Evolutionary conservation across 2,888 invertebrate species (phyloP), one percentile per base, ranked within the genome.

Genomic region (Andrena fulva): DNA sequence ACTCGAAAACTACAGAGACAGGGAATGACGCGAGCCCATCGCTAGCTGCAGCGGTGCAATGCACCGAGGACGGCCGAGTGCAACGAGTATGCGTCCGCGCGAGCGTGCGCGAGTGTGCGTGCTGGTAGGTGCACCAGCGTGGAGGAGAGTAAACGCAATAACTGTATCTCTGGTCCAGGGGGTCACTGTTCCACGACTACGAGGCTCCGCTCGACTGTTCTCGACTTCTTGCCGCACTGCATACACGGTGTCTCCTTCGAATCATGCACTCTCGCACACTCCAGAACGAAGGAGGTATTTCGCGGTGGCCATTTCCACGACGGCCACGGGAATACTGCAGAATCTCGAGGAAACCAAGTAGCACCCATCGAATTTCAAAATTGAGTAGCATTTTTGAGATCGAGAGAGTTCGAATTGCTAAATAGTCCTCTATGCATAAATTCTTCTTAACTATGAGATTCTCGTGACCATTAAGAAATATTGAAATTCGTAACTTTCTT

Each of bases 121-220:
- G 68, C 77, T 70, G 77, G 67, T 82, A 86, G 80, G 76, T 86
- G 88, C 79, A 72, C 86, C 80, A 71, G 76, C 86, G 72, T 79
- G 74, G 84, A 85, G 82, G 86, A 86, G 88, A 86, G 86, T 87
- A 88, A 89, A 87, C 83, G 88, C 87, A 87, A 85, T 89, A 88
- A 88, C 88, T 88, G 89, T 88, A 88, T 89, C 89, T 88, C 89
- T 88, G 88, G 88, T 89, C 88, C 88, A 88, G 88, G 89, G 84
- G 88, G 88, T 88, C 88, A 88, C 89, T 88, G 89, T 88, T 89
- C 87, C 88, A 87, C 85, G 87, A 80, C 82, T 80, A 73, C 73
- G 73, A 87, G 75, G 78, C 62, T 59, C 76, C 67, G 85, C 76
- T 77, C 82, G 87, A 62, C 85, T 79, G 73, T 74, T 68, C 82